Percentiles rank a stretch among this genome's conserved stretches.
phyloP scores from a whole-genome alignment of 2,797 vertebrate species.

The Labroides dimidiatus region DNA sequence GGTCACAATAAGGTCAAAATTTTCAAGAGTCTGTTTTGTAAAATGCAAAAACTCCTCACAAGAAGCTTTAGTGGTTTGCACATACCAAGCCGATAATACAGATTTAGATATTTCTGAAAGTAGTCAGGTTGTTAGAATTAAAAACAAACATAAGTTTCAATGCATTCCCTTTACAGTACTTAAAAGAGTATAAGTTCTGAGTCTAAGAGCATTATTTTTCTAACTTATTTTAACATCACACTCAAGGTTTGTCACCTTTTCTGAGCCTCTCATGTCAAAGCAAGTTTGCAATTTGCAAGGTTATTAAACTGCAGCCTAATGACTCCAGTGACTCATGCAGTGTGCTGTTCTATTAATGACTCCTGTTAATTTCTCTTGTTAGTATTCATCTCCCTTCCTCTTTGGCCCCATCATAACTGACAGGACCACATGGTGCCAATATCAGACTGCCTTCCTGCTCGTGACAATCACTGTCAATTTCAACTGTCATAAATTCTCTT shows the following conservation, averaged over 20 bases:
- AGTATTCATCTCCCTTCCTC: conserved; percentile 35
- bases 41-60: no score
- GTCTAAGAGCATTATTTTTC: conserved; percentile 4
- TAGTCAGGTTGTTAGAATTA: no score
- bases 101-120: no score
- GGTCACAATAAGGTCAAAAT: no score
- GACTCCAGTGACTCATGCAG: conserved; percentile 19
- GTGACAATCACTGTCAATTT: conserved; percentile 56
- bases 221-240: conserved; percentile 11
- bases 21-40: no score
- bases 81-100: no score
- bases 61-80: no score
- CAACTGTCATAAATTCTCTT: conserved; percentile 31
- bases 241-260: conserved; percentile 26
- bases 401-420: conserved; percentile 38
- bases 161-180: no score
- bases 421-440: conserved; percentile 53
- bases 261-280: conserved; percentile 29
- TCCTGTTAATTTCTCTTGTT: conserved; percentile 47
- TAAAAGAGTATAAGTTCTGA: neutral
- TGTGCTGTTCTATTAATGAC: conserved; percentile 23
- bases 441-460: conserved; percentile 40
- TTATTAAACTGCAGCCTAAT: conserved; percentile 39
- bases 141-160: no score
- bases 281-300: conserved; percentile 26